Evolutionary conservation across 1,140 invertebrate species (phyloP), one percentile per base, ranked within the genome.

Genomic region (Charaxes varanes): DNA sequence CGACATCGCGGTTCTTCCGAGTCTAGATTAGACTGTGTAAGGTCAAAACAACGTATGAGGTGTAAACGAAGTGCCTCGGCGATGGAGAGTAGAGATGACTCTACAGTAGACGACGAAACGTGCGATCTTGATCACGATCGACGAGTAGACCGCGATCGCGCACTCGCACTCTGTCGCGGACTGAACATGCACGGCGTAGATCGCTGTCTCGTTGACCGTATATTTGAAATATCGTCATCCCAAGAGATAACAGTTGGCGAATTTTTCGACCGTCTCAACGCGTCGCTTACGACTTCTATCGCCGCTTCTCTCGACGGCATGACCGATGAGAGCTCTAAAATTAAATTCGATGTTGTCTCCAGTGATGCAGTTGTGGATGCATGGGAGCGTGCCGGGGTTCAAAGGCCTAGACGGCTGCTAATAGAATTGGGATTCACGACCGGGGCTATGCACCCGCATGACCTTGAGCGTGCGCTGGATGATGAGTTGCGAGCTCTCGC

Each of bases 401-500:
- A 84, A 8, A 87, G 90, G 18, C 86, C 90, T 6, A 78, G 86
- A 15, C 74, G 81, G 1, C 65, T 95, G 6, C 71, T 94, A 3
- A 76, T 89, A 21, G 89, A 92, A 31, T 66, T 94, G 5, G 92
- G 92, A 11, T 93, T 94, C 57, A 86, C 85, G 3, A 81, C 84
- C 10, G 69, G 87, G 1, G 84, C 89, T 16, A 82, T 95, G 6
- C 90, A 88, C 36, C 66, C 94, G 1, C 62, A 71, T 0, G 92
- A 94, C 32, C 76, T 96, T 24, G 88, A 89, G n/a, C 86, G 85
- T 38, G 88, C 90, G 2, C 70, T 96, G 31, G 92, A 94, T 49
- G 91, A 94, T 35, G 92, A 94, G 68, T 56, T 93, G 6, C 86
- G 88, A 45, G 85, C 83, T 13, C 64, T 89, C 69, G 61, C 71